These are phyloP conservation scores for Girardia tigrina DNA, from an alignment of 2,888 invertebrate genomes.

Conservation along the genomic window DNA sequence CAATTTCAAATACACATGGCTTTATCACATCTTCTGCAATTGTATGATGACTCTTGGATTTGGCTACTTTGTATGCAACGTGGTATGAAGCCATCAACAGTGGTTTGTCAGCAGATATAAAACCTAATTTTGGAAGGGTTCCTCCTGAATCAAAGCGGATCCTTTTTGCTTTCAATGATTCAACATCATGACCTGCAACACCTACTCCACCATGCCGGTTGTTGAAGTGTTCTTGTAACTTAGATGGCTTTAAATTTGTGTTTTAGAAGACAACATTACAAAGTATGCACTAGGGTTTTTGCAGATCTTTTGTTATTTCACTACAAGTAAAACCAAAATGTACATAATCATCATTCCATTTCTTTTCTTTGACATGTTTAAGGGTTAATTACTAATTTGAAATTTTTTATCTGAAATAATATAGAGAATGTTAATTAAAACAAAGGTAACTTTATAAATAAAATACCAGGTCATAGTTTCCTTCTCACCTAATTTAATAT, in stretches of 20 bases:
- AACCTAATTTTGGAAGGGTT: slow-evolving; percentile 10
- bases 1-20: slow-evolving; percentile 28
- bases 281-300: slow-evolving; percentile 8
- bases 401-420: no score
- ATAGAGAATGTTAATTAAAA: no score
- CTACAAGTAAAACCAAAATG: slow-evolving; percentile 13
- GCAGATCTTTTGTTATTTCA: background rate
- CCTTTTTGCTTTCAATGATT: slow-evolving; percentile 24
- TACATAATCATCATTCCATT: slow-evolving; percentile 32
- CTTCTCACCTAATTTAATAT: no score
- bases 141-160: background rate
- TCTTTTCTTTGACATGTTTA: background rate
- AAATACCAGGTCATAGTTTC: no score
- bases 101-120: background rate
- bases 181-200: background rate
- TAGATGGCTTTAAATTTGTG: slow-evolving; percentile 27
- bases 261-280: background rate
- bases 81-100: background rate
- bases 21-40: slow-evolving; percentile 25
- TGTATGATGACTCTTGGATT: no score
- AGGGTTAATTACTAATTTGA: no score
- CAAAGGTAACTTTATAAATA: no score
- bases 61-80: slow-evolving; percentile 12
- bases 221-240: slow-evolving; percentile 7
- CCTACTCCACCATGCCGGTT: background rate